Evolutionary conservation across 2,888 invertebrate genomes (phyloP).

Genomic region (Drosophila recens): DNA sequence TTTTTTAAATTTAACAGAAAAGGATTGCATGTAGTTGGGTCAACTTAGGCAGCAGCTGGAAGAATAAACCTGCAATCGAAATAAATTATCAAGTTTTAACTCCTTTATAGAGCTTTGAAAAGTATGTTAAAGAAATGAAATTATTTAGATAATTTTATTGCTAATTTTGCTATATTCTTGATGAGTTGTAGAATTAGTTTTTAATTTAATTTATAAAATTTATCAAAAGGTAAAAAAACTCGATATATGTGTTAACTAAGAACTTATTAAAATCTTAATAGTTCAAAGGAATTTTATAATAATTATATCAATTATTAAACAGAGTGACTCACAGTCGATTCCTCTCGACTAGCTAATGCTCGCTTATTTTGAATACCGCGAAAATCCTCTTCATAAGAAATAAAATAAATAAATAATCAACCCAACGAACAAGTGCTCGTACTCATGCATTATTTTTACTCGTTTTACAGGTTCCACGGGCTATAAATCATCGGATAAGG

Average conservation of each 20-base stretch:
- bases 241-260: too few species aligned
- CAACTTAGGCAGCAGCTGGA: not conserved
- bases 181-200: too few species aligned
- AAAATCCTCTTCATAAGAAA: constrained; percentile 15
- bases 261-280: too few species aligned
- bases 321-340: not conserved
- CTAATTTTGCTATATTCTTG: too few species aligned
- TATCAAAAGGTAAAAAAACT: too few species aligned
- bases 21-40: not conserved
- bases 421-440: constrained; percentile 26
- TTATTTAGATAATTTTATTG: too few species aligned
- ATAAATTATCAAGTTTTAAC: too few species aligned
- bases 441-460: constrained; percentile 51
- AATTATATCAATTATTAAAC: not conserved
- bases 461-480: constrained; percentile 90
- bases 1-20: not conserved
- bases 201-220: too few species aligned
- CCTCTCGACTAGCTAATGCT: not conserved
- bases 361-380: constrained; percentile 26
- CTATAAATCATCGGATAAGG: constrained; percentile 93
- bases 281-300: too few species aligned
- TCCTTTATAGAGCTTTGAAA: too few species aligned
- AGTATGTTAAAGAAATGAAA: too few species aligned
- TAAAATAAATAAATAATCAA: constrained; percentile 23
- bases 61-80: not conserved